Evolutionary conservation across 2,113 vertebrate genomes (phyloP).

Genomic region (Bos javanicus): DNA sequence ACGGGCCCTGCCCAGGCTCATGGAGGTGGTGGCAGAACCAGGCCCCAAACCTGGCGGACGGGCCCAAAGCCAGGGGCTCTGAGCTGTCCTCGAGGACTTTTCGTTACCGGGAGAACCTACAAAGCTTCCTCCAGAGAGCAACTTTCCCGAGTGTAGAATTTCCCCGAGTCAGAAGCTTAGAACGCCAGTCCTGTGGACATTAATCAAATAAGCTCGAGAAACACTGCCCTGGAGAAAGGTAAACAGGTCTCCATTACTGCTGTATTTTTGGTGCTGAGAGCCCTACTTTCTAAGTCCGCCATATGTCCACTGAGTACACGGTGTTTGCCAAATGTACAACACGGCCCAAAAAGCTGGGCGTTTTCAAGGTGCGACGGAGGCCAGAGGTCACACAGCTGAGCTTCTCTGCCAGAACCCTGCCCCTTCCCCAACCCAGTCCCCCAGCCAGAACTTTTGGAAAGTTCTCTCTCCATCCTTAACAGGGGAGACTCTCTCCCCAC

Average conservation of each 20-base stretch:
- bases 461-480: neutral
- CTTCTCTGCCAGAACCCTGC: neutral
- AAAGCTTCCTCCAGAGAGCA: neutral
- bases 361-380: neutral
- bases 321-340: neutral
- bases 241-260: neutral
- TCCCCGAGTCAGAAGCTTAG: neutral
- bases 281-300: neutral
- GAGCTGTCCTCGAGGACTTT: neutral
- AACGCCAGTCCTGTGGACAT: neutral
- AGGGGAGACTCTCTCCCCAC: neutral
- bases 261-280: neutral
- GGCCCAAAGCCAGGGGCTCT: neutral
- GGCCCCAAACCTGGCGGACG: neutral
- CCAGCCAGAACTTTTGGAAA: neutral
- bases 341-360: neutral
- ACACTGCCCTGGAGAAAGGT: neutral
- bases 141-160: neutral
- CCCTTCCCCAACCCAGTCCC: neutral
- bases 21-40: neutral
- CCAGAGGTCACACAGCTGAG: neutral
- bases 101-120: neutral
- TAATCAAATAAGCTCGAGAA: neutral
- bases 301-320: accelerated
- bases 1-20: neutral